A percentile compares a stretch with the other conserved stretches of the same genome.
Conservation (phyloP, 2,113 vertebrate species). For the Dermatemys mawii region DNA sequence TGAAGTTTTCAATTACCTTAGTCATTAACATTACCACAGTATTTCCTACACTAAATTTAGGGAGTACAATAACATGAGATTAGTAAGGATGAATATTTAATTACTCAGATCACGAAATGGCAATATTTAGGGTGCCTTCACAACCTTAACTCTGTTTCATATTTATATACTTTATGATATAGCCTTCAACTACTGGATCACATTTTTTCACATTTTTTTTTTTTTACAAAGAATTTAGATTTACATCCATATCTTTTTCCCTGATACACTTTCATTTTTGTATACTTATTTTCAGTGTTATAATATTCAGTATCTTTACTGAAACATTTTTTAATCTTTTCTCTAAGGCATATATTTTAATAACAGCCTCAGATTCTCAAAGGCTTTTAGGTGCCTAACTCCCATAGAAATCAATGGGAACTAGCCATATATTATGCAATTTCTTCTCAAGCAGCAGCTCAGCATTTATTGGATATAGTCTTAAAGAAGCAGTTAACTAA, state of each 20-base stretch:
- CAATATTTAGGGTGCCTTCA: not conserved
- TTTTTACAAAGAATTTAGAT: not conserved
- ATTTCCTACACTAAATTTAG: not conserved
- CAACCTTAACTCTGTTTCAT: not conserved
- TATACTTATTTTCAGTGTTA: not conserved
- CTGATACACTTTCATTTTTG: not conserved
- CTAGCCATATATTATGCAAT: not conserved
- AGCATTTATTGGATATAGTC: not conserved
- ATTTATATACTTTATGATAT: too few relatives aligned
- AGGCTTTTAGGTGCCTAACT: too few relatives aligned
- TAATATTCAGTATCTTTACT: not conserved
- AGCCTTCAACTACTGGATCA: not conserved
- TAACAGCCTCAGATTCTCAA: not conserved
- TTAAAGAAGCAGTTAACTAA: not conserved
- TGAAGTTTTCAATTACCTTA: not conserved
- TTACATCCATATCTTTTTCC: not conserved
- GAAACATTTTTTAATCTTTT: not conserved
- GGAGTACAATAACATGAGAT: rapidly evolving
- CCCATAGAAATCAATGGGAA: too few relatives aligned
- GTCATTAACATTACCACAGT: rapidly evolving
- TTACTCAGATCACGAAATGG: not conserved
- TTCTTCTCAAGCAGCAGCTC: not conserved
- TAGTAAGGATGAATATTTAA: not conserved
- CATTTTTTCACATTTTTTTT: not conserved
- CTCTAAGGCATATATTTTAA: not conserved